phyloP scores from a whole-genome alignment of 2,113 vertebrate genomes.

The Phainopepla nitens region DNA sequence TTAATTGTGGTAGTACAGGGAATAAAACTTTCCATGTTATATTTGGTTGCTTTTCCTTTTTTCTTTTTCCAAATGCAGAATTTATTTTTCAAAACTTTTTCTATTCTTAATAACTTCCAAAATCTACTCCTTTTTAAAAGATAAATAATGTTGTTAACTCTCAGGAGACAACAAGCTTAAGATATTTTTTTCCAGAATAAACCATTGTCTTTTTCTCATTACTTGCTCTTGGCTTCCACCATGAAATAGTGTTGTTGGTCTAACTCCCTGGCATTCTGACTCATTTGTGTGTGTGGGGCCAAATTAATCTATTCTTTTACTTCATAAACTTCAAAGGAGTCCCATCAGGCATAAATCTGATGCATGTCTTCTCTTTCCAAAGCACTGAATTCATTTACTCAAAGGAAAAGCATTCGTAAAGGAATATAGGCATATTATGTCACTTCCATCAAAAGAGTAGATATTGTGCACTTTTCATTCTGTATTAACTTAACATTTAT shows the following conservation, averaged over 20 bases:
- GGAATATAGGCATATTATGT: not conserved
- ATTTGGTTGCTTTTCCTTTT: not conserved
- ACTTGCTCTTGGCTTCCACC: not conserved
- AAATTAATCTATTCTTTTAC: not conserved
- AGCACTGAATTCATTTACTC: not conserved
- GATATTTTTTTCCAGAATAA: not conserved
- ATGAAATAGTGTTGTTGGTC: not conserved
- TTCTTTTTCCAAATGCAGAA: not conserved
- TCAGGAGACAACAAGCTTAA: not conserved
- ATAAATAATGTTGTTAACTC: not conserved
- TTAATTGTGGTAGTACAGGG: not conserved
- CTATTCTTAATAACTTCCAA: not conserved
- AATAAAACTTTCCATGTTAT: not conserved
- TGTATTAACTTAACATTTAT: not conserved
- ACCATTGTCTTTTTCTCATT: not conserved
- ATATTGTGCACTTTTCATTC: not conserved
- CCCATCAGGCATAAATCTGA: not conserved
- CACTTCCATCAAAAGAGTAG: conserved; percentile 33
- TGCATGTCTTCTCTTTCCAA: conserved; percentile 14
- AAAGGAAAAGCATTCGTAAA: not conserved
- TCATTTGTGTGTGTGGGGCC: not conserved
- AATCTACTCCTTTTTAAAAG: not conserved
- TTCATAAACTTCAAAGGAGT: not conserved
- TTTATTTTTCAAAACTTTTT: not conserved
- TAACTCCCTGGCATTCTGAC: not conserved